Evolutionary conservation across 1,140 invertebrate genomes (phyloP).

Genomic region (Vollenhovia emeryi): DNA sequence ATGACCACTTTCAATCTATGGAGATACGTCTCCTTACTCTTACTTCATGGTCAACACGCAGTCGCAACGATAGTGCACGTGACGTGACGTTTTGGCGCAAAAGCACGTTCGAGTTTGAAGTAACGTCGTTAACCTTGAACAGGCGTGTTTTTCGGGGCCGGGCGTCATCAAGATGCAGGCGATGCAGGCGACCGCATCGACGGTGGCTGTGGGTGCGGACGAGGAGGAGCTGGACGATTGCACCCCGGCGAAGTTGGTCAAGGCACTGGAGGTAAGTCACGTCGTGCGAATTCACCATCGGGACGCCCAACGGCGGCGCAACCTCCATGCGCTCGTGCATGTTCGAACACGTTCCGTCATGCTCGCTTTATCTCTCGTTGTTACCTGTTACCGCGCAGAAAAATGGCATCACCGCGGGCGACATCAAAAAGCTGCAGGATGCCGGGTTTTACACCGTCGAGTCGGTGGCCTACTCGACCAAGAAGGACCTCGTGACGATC

Average conservation of each 20-base stretch:
- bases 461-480: slow-evolving; percentile 97
- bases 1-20: too few relatives aligned
- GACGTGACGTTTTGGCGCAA: slow-evolving; percentile 32
- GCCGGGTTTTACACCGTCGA: slow-evolving; percentile 98
- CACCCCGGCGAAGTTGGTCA: slow-evolving; percentile 78
- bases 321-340: background rate
- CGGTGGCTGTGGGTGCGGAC: slow-evolving; percentile 68
- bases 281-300: background rate
- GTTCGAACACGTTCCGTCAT: background rate
- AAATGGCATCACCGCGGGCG: slow-evolving; percentile 95
- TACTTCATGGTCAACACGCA: background rate
- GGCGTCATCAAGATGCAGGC: too few relatives aligned
- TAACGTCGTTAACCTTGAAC: background rate
- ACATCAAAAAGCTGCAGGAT: slow-evolving; percentile 98
- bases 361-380: background rate
- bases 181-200: slow-evolving; percentile 65
- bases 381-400: slow-evolving; percentile 84
- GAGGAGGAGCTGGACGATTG: slow-evolving; percentile 77
- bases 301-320: too few relatives aligned
- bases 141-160: background rate
- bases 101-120: slow-evolving; percentile 1
- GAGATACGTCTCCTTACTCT: too few relatives aligned
- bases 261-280: slow-evolving; percentile 78
- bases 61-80: too few relatives aligned
- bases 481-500: slow-evolving; percentile 95